Evolutionary conservation across 1,140 invertebrate species (phyloP).

Genomic region (Odontomachus brunneus): DNA sequence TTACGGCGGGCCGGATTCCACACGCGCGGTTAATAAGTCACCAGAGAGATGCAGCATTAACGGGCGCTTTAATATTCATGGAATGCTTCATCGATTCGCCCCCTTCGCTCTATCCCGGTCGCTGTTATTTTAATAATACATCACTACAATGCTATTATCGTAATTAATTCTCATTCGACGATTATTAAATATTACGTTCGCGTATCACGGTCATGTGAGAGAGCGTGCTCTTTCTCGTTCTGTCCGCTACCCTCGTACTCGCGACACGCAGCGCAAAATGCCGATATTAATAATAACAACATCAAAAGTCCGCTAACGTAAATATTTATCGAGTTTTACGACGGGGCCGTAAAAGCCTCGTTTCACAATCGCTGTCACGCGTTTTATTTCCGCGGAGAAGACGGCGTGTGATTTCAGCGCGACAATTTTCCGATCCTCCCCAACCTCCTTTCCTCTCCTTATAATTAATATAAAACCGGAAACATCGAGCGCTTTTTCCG

Average conservation of each 20-base stretch:
- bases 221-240: background rate
- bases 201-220: no score
- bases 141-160: slow-evolving; percentile 13
- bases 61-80: slow-evolving; percentile 29
- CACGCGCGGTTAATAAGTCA: slow-evolving; percentile 17
- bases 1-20: background rate
- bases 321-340: background rate
- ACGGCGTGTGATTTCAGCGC: no score
- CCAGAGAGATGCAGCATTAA: background rate
- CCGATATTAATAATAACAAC: slow-evolving; percentile 38
- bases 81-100: slow-evolving; percentile 12
- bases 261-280: slow-evolving; percentile 19
- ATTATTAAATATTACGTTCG: slow-evolving; percentile 23
- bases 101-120: background rate
- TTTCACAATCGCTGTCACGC: background rate
- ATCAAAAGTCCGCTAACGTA: background rate
- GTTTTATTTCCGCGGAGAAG: no score
- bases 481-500: background rate
- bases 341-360: background rate
- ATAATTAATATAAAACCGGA: no score
- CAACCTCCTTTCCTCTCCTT: no score
- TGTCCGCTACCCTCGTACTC: no score
- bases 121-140: slow-evolving; percentile 8
- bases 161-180: slow-evolving; percentile 22
- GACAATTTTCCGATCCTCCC: no score